Base-by-base conservation (phyloP, 2,888 invertebrate genomes). In the Sinotaia quadrata region DNA sequence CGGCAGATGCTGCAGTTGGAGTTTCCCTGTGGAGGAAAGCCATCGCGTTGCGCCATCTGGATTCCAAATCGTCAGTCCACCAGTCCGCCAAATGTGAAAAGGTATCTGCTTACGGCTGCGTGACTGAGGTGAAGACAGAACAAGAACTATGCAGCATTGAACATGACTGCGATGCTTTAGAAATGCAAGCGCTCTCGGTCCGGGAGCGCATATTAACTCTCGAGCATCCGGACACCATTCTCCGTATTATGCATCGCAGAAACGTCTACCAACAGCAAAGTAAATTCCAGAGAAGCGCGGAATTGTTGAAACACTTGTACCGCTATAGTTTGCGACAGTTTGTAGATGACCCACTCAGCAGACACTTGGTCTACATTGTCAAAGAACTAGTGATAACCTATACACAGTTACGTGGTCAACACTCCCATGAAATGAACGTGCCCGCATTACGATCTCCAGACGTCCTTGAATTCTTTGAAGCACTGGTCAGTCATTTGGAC, bases 191-290 rank as follows among this genome's bases (percentile, higher is more conserved):
- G 84, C 90, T 97, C 78, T 90, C 97, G 41, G 94, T 97, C 78
- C 93, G 94, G 76, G 94, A 95, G 89, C 91, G 97, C 81, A 93
- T 97, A 82, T 91, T 97, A 31, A 96, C 96, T 0, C 91, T 92
- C 0, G 90, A 91, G 78, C 96, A 97, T 89, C 94, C 94, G 87
- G 96, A 97, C 88, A 94, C 94, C 69, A 91, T 95, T 69, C 95
- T 88, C 93, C 88, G 88, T 18, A 78, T 89, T 62, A 85, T 85
- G 84, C 84, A 84, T 87, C 89, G 93, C 78, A 91, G 89, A 7
- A 90, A 90, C 4, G 89, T 90, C 7, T 91, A 90, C 81, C 90
- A 90, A 2, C 91, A 91, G 80, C 89, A 89, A 36, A 84, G 89
- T 36, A 87, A 87, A 54, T 93, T 94, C 88, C 94, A 94, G 88